A percentile compares a stretch with the other conserved stretches of the same genome.
Conservation (phyloP, 2,113 vertebrate species). For the Cathartes aura region DNA sequence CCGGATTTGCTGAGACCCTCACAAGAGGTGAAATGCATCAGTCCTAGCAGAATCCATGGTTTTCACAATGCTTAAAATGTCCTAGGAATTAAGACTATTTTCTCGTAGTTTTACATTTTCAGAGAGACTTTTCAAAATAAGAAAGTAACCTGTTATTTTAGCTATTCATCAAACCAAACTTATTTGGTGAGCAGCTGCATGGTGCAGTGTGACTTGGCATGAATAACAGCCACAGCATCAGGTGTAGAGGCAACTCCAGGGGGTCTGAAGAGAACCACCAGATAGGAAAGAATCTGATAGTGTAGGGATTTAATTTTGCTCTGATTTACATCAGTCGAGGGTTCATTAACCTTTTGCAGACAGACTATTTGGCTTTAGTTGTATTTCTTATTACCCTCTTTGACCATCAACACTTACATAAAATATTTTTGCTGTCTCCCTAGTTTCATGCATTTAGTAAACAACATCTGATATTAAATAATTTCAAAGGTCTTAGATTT, state of each 20-base stretch:
- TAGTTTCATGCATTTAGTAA: not conserved
- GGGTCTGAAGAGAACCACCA: not conserved
- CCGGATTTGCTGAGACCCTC: not conserved
- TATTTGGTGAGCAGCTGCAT: not conserved
- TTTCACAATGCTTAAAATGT: not conserved
- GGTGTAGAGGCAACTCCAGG: not conserved
- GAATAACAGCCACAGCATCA: not conserved
- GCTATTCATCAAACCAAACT: not conserved
- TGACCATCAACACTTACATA: not conserved
- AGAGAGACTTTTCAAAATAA: not conserved
- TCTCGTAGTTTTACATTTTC: not conserved
- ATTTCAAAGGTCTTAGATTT: not conserved
- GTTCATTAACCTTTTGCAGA: not conserved
- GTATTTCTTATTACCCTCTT: not conserved
- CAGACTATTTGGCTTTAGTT: not conserved
- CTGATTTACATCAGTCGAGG: not conserved
- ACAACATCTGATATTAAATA: not conserved
- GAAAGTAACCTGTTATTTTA: not conserved
- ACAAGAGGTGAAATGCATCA: not conserved
- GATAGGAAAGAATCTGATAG: not conserved
- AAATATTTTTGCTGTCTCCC: not conserved
- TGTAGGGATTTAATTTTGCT: not conserved
- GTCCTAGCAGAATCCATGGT: not conserved
- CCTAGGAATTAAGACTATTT: not conserved
- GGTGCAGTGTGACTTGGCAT: not conserved